Percentiles rank a stretch among this genome's conserved stretches.
phyloP scores from a whole-genome alignment of 2,113 vertebrate species.

The Elephas maximus region DNA sequence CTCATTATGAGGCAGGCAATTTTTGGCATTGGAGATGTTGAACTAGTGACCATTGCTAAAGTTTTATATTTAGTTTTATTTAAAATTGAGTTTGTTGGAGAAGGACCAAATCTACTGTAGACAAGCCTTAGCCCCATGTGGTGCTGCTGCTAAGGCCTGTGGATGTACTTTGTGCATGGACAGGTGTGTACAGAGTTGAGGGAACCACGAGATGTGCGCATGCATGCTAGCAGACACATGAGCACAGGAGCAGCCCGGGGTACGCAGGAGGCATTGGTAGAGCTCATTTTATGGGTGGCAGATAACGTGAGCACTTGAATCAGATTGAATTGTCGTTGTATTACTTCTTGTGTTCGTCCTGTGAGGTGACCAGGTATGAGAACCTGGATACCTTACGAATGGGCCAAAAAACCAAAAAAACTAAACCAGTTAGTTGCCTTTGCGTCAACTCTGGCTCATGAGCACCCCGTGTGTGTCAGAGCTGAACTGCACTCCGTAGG shows the following conservation, averaged over 20 bases:
- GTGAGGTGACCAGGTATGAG: not conserved
- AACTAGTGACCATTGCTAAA: conserved; percentile 65
- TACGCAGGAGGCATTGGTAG: not conserved
- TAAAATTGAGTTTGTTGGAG: conserved; percentile 70
- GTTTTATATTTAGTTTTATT: conserved; percentile 67
- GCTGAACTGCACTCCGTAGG: not conserved
- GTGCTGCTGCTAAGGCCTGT: conserved; percentile 60
- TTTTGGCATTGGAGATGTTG: conserved; percentile 57
- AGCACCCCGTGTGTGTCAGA: not conserved
- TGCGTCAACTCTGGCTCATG: not conserved
- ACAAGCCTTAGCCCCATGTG: not conserved
- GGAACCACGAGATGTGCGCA: not conserved
- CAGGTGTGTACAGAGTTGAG: not conserved
- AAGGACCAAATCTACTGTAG: conserved; percentile 60
- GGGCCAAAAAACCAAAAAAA: not conserved
- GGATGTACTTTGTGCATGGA: not conserved
- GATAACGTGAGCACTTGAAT: not conserved
- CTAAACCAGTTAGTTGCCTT: not conserved
- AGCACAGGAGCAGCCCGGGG: not conserved
- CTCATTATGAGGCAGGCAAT: conserved; percentile 59
- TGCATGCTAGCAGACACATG: not conserved
- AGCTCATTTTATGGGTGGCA: not conserved
- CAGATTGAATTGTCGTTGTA: not conserved
- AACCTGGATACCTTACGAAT: not conserved
- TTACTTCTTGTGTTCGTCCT: not conserved